phyloP scores from a whole-genome alignment of 2,888 invertebrate species.

The Watsonalla cultraria region DNA sequence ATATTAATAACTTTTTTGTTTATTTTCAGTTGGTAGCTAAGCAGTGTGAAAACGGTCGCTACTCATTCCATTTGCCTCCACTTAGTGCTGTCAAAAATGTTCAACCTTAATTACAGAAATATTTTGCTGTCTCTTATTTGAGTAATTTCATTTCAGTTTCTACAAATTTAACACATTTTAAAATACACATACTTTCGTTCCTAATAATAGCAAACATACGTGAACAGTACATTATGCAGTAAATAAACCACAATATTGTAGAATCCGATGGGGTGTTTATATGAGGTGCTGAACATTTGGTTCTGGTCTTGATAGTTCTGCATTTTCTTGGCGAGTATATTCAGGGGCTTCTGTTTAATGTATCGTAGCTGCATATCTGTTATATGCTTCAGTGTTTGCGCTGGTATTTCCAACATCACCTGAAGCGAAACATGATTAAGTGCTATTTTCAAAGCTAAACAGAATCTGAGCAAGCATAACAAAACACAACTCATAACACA shows the following conservation, averaged over 20 bases:
- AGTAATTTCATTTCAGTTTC: too few species aligned
- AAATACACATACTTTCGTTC: too few species aligned
- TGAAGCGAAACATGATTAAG: slow-evolving; percentile 11
- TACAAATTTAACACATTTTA: too few species aligned
- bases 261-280: not conserved
- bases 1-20: slow-evolving; percentile 1
- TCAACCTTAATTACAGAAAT: slow-evolving; percentile 15
- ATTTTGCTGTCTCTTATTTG: not conserved
- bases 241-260: not conserved
- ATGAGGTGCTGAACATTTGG: slow-evolving; percentile 4
- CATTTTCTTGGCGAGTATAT: slow-evolving; percentile 52
- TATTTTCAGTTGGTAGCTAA: slow-evolving; percentile 55
- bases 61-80: slow-evolving; percentile 55
- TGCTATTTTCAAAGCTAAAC: not conserved
- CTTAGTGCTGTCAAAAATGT: slow-evolving; percentile 39
- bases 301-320: slow-evolving; percentile 30
- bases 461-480: too few species aligned
- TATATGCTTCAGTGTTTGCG: slow-evolving; percentile 39
- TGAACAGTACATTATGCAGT: not conserved
- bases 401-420: slow-evolving; percentile 57
- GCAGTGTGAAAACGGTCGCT: slow-evolving; percentile 41
- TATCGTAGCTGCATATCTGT: slow-evolving; percentile 48
- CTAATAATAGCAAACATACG: too few species aligned
- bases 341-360: slow-evolving; percentile 43
- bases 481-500: too few species aligned